Evolutionary conservation across 2,888 invertebrate species (phyloP).

Genomic region (Drosophila tanythrix): DNA sequence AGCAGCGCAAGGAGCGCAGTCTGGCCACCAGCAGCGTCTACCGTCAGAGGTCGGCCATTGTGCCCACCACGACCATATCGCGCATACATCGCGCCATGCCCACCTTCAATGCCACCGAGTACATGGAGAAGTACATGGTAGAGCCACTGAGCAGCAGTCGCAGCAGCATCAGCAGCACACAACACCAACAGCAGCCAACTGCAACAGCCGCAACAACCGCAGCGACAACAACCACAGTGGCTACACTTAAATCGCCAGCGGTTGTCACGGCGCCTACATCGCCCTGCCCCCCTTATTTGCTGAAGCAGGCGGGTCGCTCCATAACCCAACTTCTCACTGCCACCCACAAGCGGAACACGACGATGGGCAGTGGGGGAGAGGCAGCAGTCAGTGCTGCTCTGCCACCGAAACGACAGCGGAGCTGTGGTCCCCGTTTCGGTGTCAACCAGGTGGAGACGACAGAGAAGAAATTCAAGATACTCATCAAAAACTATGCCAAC

Average conservation of each 20-base stretch:
- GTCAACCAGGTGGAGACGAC: conserved; percentile 38
- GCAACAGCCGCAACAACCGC: neutral
- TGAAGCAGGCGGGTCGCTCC: conserved; percentile 73
- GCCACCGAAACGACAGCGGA: conserved; percentile 76
- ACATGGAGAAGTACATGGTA: conserved; percentile 79
- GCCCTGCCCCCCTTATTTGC: conserved; percentile 63
- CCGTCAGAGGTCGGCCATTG: conserved; percentile 66
- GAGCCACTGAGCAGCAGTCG: conserved; percentile 71
- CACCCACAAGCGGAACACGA: conserved; percentile 54
- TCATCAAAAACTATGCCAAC: conserved; percentile 68
- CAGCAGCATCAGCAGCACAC: conserved; percentile 64
- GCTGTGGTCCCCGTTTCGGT: conserved; percentile 79
- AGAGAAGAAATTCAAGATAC: conserved; percentile 70
- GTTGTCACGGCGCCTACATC: conserved; percentile 27
- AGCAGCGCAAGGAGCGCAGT: conserved; percentile 76
- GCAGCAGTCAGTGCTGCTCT: conserved; percentile 25
- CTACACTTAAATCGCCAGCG: conserved; percentile 33
- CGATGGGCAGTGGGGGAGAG: conserved; percentile 29
- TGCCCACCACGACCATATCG: conserved; percentile 63
- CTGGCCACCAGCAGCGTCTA: conserved; percentile 68
- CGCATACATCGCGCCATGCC: conserved; percentile 83
- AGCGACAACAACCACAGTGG: neutral
- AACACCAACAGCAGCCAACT: conserved; percentile 16
- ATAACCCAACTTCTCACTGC: conserved; percentile 67
- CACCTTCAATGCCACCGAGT: conserved; percentile 83